Base-by-base conservation (phyloP, 2,113 vertebrate species). In the Colossoma macropomum region DNA sequence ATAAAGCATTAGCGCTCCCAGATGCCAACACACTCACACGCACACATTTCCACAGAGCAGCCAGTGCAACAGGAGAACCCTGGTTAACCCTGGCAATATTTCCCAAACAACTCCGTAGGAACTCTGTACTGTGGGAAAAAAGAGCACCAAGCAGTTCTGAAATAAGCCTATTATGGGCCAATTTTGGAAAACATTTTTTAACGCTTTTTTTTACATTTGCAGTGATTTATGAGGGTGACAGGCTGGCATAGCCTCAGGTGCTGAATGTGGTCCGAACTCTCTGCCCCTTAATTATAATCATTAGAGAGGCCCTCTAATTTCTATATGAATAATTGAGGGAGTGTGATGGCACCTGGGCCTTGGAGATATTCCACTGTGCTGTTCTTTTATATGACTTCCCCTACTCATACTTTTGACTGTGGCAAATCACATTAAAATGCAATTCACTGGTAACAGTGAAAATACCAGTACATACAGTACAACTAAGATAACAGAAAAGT, bases 281-380 rank as follows among this genome's bases (percentile, higher is more conserved):
- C 83, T 89, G 87, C 82, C 83, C 81, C 84, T 87, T 91, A 88
- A 91, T 92, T 91, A 87, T 89, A 87, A 25, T 87, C 85, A 89
- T 91, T 89, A 87, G 76, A 88, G 77, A 83, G 88, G 76, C 81
- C 85, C 72, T 89, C 73, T 84, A 82, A 85, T 89, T 91, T 89
- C 84, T 89, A 90, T 86, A 86, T 86, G 86, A 93, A 90, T 90
- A 89, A 91, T 83, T 88, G 89, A 88, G 84, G 41, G 23, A 81
- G 81, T 89, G 75, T 87, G 86, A 75, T 76, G 81, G 86, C 83
- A 89, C 89, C 87, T 85, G 83, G 86, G 82, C 83, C 77, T 73
- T 72, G 56, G 79, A 88, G 73, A 88, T 83, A 83, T 79, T 77
- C 66, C 50, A 11, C 56, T 56, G 27, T 16, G 25, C 65, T 84